Evolutionary conservation across 1,140 invertebrate species (phyloP).

Genomic region (Trialeurodes vaporariorum): DNA sequence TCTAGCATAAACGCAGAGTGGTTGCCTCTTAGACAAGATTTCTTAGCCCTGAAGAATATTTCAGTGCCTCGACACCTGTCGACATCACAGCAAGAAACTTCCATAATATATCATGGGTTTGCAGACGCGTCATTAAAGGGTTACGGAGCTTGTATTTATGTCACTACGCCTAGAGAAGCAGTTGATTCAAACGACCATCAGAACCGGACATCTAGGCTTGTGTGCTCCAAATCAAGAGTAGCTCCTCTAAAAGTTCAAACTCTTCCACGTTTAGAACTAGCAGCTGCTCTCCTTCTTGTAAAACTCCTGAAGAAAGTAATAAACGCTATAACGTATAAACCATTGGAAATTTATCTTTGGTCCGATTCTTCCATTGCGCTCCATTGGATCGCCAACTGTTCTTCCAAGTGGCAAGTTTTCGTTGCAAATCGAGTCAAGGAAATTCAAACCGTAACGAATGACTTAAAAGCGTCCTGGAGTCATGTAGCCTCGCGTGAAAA

Average conservation of each 20-base stretch:
- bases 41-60: not conserved
- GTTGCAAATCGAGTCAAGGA: too few species aligned
- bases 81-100: not conserved
- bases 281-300: constrained; percentile 32
- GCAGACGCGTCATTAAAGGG: constrained; percentile 29
- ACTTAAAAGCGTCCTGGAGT: too few species aligned
- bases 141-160: constrained; percentile 30
- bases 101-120: constrained; percentile 25
- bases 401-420: too few species aligned
- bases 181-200: too few species aligned
- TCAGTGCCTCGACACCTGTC: not conserved
- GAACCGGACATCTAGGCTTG: constrained; percentile 12
- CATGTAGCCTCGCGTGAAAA: too few species aligned
- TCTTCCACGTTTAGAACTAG: constrained; percentile 39
- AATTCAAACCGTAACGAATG: too few species aligned
- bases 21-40: not conserved
- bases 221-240: constrained; percentile 21
- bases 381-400: too few species aligned
- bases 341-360: too few species aligned
- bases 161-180: constrained; percentile 19
- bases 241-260: constrained; percentile 24
- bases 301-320: too few species aligned
- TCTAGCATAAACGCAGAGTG: too few species aligned
- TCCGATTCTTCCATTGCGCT: too few species aligned
- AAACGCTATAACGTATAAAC: too few species aligned